Evolutionary conservation across 2,797 vertebrate species (phyloP), one percentile per base, ranked within the genome.

Genomic region (Champsocephalus gunnari): DNA sequence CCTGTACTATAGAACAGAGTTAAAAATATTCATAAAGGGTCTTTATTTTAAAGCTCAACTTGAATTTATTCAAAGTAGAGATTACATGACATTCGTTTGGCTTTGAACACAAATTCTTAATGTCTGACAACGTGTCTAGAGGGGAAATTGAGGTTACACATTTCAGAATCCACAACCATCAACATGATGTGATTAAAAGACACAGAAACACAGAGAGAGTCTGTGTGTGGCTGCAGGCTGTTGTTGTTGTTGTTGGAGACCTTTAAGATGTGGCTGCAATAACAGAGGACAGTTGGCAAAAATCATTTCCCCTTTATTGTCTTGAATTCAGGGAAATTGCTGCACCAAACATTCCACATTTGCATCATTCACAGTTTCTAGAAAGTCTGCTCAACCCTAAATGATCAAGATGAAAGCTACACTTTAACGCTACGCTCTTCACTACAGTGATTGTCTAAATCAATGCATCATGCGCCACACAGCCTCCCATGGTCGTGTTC

Each of bases 221-320:
- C 12, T 71, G 58, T 58, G 63, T 74, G 62, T 21, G 41, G 61
- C 55, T 17, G 65, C 19, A 49, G 56, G 17, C 65, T 67, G 63
- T 69, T 75, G 43, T 55, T 54, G 24, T 24, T 24, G 24, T 28
- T 28, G 24, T 28, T 28, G 28, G 62, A 68, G 32, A 65, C 1
- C 21, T 17, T 49, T n/a, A 38, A 58, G 34, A 34, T 58, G 47
- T 24, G 47, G 43, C 56, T 58, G 21, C 19, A 58, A 69, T 49
- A 73, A 69, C 78, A 77, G 28, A 70, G 0, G n/a, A 21, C 32
- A 50, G 24, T 17, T 9, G 34, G 21, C 47, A 47, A 12, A 47
- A 49, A 28, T 38, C 5, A 8, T 38, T 38, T 38, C 9, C 9
- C 34, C 34, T 38, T 38, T 38, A 38, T 38, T 38, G 6, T 38